Conservation (phyloP, 2,113 vertebrate species). For the Nycticebus coucang region DNA sequence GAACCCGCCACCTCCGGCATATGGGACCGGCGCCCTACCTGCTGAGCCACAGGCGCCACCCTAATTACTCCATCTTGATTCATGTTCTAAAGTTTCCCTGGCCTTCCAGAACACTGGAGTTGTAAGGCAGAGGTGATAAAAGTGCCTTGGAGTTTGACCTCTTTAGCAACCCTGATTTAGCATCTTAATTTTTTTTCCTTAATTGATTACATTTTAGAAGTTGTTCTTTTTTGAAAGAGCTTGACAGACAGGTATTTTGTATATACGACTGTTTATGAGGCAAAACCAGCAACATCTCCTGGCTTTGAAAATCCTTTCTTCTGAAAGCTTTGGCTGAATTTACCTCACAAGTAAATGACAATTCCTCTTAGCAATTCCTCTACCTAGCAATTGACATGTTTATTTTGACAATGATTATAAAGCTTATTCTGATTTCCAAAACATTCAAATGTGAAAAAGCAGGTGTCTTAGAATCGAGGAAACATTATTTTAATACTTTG, state of each 20-base stretch:
- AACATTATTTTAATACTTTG: conserved; percentile 9
- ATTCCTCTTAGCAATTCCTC: conserved; percentile 6
- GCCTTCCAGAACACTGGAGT: not conserved
- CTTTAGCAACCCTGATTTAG: not conserved
- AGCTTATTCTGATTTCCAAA: conserved; percentile 56
- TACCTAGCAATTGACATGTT: conserved; percentile 38
- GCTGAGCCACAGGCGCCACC: no score
- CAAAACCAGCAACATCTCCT: conserved; percentile 39
- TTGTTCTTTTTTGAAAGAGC: conserved; percentile 20
- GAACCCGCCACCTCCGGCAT: no score
- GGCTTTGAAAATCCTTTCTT: conserved; percentile 54
- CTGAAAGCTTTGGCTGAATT: conserved; percentile 53
- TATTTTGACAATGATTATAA: conserved; percentile 62
- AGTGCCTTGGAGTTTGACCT: not conserved
- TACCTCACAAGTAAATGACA: conserved; percentile 24
- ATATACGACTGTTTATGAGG: conserved; percentile 12
- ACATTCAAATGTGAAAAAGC: conserved; percentile 44
- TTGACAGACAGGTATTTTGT: conserved; percentile 65
- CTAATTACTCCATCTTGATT: not conserved
- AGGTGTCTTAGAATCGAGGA: not conserved
- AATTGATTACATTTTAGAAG: conserved; percentile 40
- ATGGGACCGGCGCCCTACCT: no score
- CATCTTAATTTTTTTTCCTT: conserved; percentile 7
- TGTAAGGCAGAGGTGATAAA: not conserved
- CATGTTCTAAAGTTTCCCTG: not conserved